A percentile compares a stretch with the other conserved stretches of the same genome.
phyloP scores from a whole-genome alignment of 1,140 invertebrate genomes.

The Drosophila yakuba region DNA sequence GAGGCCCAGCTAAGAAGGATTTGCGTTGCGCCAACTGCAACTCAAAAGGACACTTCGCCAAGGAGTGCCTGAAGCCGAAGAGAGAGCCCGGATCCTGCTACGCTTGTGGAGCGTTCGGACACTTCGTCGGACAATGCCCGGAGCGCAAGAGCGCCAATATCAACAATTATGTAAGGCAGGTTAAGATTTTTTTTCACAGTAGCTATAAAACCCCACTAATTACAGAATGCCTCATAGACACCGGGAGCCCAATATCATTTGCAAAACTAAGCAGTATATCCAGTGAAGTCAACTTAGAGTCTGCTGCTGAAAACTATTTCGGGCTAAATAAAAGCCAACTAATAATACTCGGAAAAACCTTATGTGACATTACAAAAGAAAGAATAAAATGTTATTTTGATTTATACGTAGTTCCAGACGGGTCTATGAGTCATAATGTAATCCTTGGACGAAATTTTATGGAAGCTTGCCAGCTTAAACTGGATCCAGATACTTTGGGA shows the following conservation, averaged over 20 bases:
- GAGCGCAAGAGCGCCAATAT: not conserved
- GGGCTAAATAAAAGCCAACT: constrained; percentile 1
- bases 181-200: not conserved
- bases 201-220: not conserved
- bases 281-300: not conserved
- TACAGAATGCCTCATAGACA: constrained; percentile 7
- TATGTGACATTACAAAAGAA: not conserved
- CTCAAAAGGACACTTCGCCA: too few species aligned
- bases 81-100: too few species aligned
- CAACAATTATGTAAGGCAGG: not conserved
- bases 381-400: not conserved
- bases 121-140: not conserved
- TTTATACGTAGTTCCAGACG: too few species aligned
- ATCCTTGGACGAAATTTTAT: too few species aligned
- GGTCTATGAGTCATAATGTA: too few species aligned
- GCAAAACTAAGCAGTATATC: not conserved
- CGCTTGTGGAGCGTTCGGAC: too few species aligned
- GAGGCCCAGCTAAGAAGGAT: too few species aligned
- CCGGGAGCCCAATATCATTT: not conserved
- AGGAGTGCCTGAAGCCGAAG: too few species aligned
- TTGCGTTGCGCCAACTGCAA: too few species aligned
- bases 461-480: not conserved
- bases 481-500: too few species aligned
- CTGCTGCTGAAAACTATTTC: not conserved
- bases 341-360: not conserved